Conservation (phyloP, 92 coral and sea anemone species). For the Pocillopora grandis region DNA sequence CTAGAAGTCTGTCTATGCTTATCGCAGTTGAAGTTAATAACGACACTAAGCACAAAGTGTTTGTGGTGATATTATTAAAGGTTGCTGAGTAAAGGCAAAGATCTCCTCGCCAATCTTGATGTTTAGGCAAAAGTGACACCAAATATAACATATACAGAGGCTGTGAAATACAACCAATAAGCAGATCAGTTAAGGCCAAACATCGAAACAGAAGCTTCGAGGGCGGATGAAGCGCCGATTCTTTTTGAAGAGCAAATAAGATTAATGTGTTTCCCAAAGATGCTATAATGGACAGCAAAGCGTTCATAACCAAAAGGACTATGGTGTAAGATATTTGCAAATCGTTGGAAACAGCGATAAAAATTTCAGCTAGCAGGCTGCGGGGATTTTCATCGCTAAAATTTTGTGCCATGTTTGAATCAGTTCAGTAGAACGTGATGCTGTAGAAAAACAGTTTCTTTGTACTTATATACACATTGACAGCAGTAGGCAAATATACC, state of each 20-base stretch:
- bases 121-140: not conserved
- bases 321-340: not conserved
- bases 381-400: too few species aligned
- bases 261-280: slow-evolving; percentile 18
- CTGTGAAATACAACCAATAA: slow-evolving; percentile 5
- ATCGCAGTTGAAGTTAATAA: slow-evolving; percentile 2
- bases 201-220: slow-evolving; percentile 16
- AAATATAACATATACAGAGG: not conserved
- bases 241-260: slow-evolving; percentile 6
- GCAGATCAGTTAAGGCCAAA: slow-evolving; percentile 18
- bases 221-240: slow-evolving; percentile 16
- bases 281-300: slow-evolving; percentile 17
- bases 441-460: too few species aligned
- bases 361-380: too few species aligned
- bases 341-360: too few species aligned
- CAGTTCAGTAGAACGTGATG: too few species aligned
- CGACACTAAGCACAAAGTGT: not conserved
- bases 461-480: too few species aligned
- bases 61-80: not conserved
- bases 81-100: slow-evolving; percentile 10
- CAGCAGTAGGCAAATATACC: too few species aligned
- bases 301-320: slow-evolving; percentile 1
- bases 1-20: slow-evolving; percentile 7
- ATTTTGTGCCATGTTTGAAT: too few species aligned
- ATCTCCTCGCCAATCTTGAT: not conserved